Conservation (phyloP, 2,113 vertebrate genomes). For the Trichomycterus rosablanca region DNA sequence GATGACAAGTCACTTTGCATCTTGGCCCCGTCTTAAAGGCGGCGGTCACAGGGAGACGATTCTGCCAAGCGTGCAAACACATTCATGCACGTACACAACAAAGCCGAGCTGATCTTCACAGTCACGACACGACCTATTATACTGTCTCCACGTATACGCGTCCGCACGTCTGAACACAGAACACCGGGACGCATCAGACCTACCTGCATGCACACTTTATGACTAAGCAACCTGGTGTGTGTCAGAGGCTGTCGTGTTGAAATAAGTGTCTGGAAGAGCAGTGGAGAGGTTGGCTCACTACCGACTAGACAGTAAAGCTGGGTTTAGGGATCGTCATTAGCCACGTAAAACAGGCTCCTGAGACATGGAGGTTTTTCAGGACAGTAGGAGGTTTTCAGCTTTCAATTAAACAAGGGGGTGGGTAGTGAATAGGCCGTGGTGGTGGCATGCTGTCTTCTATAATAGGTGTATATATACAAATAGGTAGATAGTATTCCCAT, state of each 20-base stretch:
- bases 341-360: too few relatives aligned
- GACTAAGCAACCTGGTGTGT: constrained; percentile 66
- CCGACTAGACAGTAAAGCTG: not conserved
- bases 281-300: not conserved
- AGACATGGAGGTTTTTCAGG: too few relatives aligned
- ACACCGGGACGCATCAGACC: constrained; percentile 45
- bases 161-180: constrained; percentile 45
- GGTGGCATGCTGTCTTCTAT: too few relatives aligned
- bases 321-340: not conserved
- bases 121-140: constrained; percentile 57
- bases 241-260: constrained; percentile 60
- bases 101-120: constrained; percentile 62
- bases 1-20: constrained; percentile 29
- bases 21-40: constrained; percentile 29
- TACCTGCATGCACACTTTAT: constrained; percentile 60
- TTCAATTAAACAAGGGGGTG: too few relatives aligned
- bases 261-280: not conserved
- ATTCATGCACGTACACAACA: constrained; percentile 4
- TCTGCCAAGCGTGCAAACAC: not conserved
- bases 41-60: constrained; percentile 44
- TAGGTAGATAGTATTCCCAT: too few relatives aligned
- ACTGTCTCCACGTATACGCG: constrained; percentile 25
- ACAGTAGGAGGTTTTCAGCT: too few relatives aligned
- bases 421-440: too few relatives aligned
- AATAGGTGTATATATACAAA: too few relatives aligned